phyloP scores from a whole-genome alignment of 2,113 vertebrate species.

The Syngnathus typhle region DNA sequence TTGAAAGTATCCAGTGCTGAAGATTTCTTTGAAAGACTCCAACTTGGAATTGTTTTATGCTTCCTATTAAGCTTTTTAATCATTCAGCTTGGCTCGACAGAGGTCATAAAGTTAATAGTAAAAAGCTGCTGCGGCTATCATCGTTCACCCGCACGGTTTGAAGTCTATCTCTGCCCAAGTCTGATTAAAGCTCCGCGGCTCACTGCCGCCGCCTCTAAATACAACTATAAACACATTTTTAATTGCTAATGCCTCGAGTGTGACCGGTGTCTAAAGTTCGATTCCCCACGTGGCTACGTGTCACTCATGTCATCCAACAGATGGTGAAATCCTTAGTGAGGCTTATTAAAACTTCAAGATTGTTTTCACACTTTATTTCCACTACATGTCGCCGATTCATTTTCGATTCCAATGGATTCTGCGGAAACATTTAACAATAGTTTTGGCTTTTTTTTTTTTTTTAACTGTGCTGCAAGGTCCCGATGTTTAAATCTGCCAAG shows the following conservation, averaged over 20 bases:
- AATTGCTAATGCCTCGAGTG: slow-evolving; percentile 64
- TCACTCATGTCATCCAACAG: slow-evolving; percentile 24
- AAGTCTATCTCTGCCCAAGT: slow-evolving; percentile 34
- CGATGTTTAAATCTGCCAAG: slow-evolving; percentile 8
- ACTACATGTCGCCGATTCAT: not conserved
- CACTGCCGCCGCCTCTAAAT: slow-evolving; percentile 40
- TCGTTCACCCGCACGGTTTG: slow-evolving; percentile 42
- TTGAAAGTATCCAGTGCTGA: too few species aligned
- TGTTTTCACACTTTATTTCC: not conserved
- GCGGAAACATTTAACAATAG: not conserved
- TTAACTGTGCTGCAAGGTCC: not conserved
- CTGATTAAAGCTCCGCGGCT: slow-evolving; percentile 40
- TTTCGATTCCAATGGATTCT: not conserved
- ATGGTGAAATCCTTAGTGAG: slow-evolving; percentile 22
- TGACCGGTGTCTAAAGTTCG: slow-evolving; percentile 57
- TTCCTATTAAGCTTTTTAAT: slow-evolving; percentile 33
- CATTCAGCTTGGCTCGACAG: slow-evolving; percentile 21
- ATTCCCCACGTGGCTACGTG: slow-evolving; percentile 16
- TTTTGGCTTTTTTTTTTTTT: not conserved
- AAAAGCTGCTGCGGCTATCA: slow-evolving; percentile 39
- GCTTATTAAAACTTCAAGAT: slow-evolving; percentile 14
- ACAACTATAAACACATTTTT: slow-evolving; percentile 59
- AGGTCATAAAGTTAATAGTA: slow-evolving; percentile 26
- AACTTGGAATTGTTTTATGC: slow-evolving; percentile 17
- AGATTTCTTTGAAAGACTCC: slow-evolving; percentile 4